Percentiles rank a stretch among this genome's conserved stretches.
Evolutionary conservation across 2,797 vertebrate genomes (phyloP).

Genomic region (Heterohyrax brucei): DNA sequence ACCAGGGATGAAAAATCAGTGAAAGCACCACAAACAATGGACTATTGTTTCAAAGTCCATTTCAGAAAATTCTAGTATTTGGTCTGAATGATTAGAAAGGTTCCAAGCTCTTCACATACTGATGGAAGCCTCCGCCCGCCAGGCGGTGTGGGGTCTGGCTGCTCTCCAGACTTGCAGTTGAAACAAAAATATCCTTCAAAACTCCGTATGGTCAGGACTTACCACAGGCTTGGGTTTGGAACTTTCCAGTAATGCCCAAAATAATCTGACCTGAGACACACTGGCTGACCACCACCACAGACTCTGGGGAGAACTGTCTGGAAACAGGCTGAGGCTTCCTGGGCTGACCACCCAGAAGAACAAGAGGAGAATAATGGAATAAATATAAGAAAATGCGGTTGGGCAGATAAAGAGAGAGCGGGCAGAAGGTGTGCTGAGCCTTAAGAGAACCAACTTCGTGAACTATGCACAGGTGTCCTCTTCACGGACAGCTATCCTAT

Average conservation of each 20-base stretch:
- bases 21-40: not conserved
- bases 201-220: slow-evolving; percentile 76
- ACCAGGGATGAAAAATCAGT: not conserved
- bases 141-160: slow-evolving; percentile 79
- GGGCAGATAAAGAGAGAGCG: fast-evolving
- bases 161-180: slow-evolving; percentile 71
- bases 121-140: slow-evolving; percentile 50
- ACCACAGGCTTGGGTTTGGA: slow-evolving; percentile 70
- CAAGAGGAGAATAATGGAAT: not conserved
- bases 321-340: slow-evolving; percentile 50
- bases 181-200: slow-evolving; percentile 85
- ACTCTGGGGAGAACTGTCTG: slow-evolving; percentile 48
- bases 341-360: slow-evolving; percentile 72
- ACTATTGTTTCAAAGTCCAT: slow-evolving; percentile 15
- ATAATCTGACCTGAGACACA: slow-evolving; percentile 70
- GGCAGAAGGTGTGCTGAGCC: fast-evolving
- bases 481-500: fast-evolving
- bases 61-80: slow-evolving; percentile 10
- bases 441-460: not conserved
- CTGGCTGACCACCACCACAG: slow-evolving; percentile 45
- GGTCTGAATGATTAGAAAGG: not conserved
- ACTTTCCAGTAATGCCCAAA: slow-evolving; percentile 76
- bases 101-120: slow-evolving; percentile 16
- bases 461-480: fast-evolving
- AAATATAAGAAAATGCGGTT: not conserved